These are phyloP conservation scores for Nymphalis polychloros DNA, from an alignment of 2,888 invertebrate genomes.

Conservation along the genomic window DNA sequence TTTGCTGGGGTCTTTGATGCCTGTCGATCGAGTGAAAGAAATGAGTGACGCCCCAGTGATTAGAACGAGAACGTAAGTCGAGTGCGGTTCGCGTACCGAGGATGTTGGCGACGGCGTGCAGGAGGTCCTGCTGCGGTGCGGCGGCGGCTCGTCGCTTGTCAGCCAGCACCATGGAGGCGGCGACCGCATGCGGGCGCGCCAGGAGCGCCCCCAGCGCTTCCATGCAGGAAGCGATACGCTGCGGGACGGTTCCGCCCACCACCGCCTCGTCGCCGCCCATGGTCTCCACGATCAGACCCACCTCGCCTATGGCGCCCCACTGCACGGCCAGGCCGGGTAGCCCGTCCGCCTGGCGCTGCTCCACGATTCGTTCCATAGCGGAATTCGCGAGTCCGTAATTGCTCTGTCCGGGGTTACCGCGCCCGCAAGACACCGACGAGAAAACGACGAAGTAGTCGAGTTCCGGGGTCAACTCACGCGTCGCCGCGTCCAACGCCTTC, in stretches of 20 bases:
- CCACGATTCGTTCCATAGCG: constrained; percentile 97
- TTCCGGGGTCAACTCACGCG: constrained; percentile 88
- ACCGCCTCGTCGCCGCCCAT: constrained; percentile 95
- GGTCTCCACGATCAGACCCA: constrained; percentile 94
- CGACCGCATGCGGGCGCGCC: constrained; percentile 92
- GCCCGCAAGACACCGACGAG: constrained; percentile 97
- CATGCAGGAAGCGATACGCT: constrained; percentile 96
- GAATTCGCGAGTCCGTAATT: constrained; percentile 99
- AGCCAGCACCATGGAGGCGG: constrained; percentile 92
- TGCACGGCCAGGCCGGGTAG: constrained; percentile 95
- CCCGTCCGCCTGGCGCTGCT: constrained; percentile 90
- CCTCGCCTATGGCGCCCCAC: constrained; percentile 99
- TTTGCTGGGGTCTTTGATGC: constrained; percentile 92
- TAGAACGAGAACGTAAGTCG: too few relatives aligned
- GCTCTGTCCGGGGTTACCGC: constrained; percentile 97
- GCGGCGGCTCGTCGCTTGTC: constrained; percentile 87
- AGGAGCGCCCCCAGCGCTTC: constrained; percentile 93
- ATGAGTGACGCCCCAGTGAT: too few relatives aligned
- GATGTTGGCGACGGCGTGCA: constrained; percentile 93
- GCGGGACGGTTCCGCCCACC: constrained; percentile 97
- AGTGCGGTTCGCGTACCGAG: constrained; percentile 78
- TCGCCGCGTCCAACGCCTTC: constrained; percentile 89
- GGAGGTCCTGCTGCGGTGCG: constrained; percentile 81
- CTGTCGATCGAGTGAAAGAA: constrained; percentile 55
- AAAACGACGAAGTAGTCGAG: constrained; percentile 97